phyloP scores from a whole-genome alignment of 1,140 invertebrate genomes.

The Eumeta japonica region DNA sequence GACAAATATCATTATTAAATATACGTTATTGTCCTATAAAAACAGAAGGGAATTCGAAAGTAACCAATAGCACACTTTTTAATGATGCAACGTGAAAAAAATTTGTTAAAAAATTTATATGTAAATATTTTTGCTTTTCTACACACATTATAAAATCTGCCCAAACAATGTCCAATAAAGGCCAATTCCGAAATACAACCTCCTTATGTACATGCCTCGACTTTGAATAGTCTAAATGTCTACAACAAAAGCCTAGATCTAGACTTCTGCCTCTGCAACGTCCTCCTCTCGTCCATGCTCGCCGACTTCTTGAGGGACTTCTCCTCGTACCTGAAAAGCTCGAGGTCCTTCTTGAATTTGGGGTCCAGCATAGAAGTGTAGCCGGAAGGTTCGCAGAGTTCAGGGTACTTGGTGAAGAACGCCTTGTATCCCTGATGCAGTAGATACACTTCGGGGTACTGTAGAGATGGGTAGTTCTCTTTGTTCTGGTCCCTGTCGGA shows the following conservation, averaged over 20 bases:
- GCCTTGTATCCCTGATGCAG: slow-evolving; percentile 92
- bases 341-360: slow-evolving; percentile 17
- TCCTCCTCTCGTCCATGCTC: not conserved
- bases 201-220: too few relatives aligned
- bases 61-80: too few relatives aligned
- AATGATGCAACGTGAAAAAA: too few relatives aligned
- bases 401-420: slow-evolving; percentile 75
- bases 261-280: not conserved
- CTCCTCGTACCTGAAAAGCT: slow-evolving; percentile 18
- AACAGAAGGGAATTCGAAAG: too few relatives aligned
- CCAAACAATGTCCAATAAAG: too few relatives aligned
- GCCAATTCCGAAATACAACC: too few relatives aligned
- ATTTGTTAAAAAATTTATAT: too few relatives aligned
- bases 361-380: slow-evolving; percentile 47
- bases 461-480: slow-evolving; percentile 81
- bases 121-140: too few relatives aligned
- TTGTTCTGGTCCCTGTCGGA: slow-evolving; percentile 81
- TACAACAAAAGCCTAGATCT: not conserved
- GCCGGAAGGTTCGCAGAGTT: slow-evolving; percentile 65
- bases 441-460: slow-evolving; percentile 94
- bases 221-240: not conserved
- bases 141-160: too few relatives aligned
- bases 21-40: too few relatives aligned
- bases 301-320: not conserved
- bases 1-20: too few relatives aligned